Base-by-base conservation (phyloP, 30 jellyfish, hydroid and myxozoan species). In the Aurelia aurita complex sp. Pacific region DNA sequence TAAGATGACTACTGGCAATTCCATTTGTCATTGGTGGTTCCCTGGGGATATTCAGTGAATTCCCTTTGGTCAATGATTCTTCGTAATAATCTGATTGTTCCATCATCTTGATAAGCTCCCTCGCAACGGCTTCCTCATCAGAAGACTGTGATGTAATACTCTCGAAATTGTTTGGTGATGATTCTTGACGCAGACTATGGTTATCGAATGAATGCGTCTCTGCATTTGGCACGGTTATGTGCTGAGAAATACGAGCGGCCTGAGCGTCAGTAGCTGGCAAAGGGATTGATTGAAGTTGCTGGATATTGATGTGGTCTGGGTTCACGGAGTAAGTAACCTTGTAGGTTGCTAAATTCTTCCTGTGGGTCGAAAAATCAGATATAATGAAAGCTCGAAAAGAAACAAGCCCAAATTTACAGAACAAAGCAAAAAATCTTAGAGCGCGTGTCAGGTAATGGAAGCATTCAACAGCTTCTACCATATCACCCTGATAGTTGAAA, bases 41-140 rank as follows among this genome's bases (percentile, higher is more conserved):
- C 57, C 15, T 46, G 15, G 57, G 57, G 57, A 46, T 0, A 46
- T 46, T 46, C 57, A 46, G 57, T 46, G 57, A 46, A 46, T 9
- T 46, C 2, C 57, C 68, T 34, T 42, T 36, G 77, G 29, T 62
- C 61, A 63, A 33, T 17, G 40, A 64, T 14, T 67, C 43, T 40
- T 57, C 85, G 43, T 60, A 33, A 19, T 82, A 84, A 40, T 71
- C 63, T 10, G 79, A 61, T 17, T 57, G 34, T 19, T 82, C 91
- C 74, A 82, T 75, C 85, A 82, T 82, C 52, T 46, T 82, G 32
- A 70, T 59, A 13, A 82, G 80, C 64, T 82, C 91, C 51, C 73
- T 82, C 18, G 73, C 55, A 53, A 82, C 81, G 11, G 91, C 91
- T 42, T 82, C 91, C 19, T 82, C 91, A 23, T 82, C 91, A 15